phyloP scores from a whole-genome alignment of 2,797 vertebrate genomes.

The Epinephelus awoara region DNA sequence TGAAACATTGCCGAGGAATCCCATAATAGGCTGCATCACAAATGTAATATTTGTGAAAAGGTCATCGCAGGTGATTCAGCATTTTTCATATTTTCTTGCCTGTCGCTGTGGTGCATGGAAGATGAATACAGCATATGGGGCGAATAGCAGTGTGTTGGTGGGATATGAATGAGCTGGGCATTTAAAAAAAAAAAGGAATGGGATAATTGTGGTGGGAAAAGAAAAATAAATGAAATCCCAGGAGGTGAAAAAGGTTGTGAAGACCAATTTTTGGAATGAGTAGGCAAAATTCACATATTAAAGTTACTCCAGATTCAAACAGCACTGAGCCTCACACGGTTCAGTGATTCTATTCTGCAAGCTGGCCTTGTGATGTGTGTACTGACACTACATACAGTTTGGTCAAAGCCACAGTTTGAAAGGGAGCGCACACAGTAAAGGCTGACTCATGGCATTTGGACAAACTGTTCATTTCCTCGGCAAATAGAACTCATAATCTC shows the following conservation, averaged over 20 bases:
- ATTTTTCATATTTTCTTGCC: slow-evolving; percentile 15
- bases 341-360: slow-evolving; percentile 35
- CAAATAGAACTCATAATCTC: slow-evolving; percentile 71
- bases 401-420: slow-evolving; percentile 30
- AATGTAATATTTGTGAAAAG: not conserved
- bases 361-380: slow-evolving; percentile 12
- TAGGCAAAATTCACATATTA: slow-evolving; percentile 8
- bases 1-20: not conserved
- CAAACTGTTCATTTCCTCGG: slow-evolving; percentile 66
- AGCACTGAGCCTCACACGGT: not conserved
- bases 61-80: not conserved
- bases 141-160: slow-evolving; percentile 15
- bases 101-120: slow-evolving; percentile 18
- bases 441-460: slow-evolving; percentile 64
- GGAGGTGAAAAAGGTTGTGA: not conserved
- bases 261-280: slow-evolving; percentile 4
- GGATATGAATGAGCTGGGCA: slow-evolving; percentile 31
- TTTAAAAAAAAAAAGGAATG: slow-evolving; percentile 18
- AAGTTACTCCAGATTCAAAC: slow-evolving; percentile 11
- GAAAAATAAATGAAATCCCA: slow-evolving; percentile 16
- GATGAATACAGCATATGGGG: slow-evolving; percentile 50
- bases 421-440: slow-evolving; percentile 15
- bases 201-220: not conserved
- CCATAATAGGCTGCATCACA: not conserved
- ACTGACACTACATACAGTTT: slow-evolving; percentile 36